A percentile compares a stretch with the other conserved stretches of the same genome.
These are phyloP conservation scores for Fukomys damarensis DNA, from an alignment of 2,113 vertebrate species.

Conservation along the genomic window DNA sequence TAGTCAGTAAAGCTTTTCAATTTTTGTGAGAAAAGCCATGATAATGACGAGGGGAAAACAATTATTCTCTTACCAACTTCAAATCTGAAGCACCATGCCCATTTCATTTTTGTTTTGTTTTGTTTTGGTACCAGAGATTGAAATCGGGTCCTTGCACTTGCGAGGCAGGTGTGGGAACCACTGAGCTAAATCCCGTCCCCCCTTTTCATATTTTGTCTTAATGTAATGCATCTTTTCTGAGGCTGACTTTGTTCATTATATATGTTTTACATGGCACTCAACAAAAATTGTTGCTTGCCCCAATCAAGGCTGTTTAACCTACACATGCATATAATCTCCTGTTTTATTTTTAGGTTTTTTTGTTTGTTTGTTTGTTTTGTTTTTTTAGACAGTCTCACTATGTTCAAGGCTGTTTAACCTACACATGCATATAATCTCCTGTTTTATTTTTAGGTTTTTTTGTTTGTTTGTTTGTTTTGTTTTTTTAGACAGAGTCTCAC, in stretches of 20 bases:
- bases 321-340: not conserved
- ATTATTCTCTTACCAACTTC: not conserved
- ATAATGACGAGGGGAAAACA: not conserved
- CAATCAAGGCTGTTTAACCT: not conserved
- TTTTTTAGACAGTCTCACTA: too few relatives aligned
- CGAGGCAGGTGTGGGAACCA: too few relatives aligned
- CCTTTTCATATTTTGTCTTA: not conserved
- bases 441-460: too few relatives aligned
- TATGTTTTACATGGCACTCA: not conserved
- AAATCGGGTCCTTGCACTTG: too few relatives aligned
- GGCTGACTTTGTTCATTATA: not conserved
- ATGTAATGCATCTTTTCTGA: not conserved
- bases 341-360: too few relatives aligned
- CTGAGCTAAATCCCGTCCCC: too few relatives aligned
- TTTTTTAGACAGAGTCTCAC: too few relatives aligned
- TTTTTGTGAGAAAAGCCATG: not conserved
- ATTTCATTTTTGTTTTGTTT: too few relatives aligned
- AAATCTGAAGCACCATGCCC: not conserved
- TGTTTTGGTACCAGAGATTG: too few relatives aligned
- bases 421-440: not conserved
- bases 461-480: too few relatives aligned
- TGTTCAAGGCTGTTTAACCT: not conserved
- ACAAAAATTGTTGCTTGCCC: not conserved
- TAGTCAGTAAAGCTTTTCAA: conserved; percentile 33
- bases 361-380: too few relatives aligned